Evolutionary conservation across 2,113 vertebrate species (phyloP), one percentile per base, ranked within the genome.

Genomic region (Pyxicephalus adspersus): DNA sequence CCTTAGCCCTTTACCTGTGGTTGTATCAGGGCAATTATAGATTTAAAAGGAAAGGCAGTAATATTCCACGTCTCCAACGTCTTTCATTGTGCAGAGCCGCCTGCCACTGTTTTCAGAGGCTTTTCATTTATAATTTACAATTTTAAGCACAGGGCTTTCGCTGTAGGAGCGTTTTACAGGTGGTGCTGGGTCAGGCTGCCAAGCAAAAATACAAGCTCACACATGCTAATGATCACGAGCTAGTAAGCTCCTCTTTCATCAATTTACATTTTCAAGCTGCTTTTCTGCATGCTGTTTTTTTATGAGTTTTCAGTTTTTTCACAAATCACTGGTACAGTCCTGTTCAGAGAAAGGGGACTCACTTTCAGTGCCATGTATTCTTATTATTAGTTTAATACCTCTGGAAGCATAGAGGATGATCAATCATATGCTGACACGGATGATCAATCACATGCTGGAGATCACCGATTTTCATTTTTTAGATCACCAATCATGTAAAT

Each of bases 111-210:
- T 85, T 67, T 83, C 80, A 81, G 77, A 57, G 66, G 79, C 83
- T 86, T 72, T 86, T 89, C 80, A 90, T 90, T 86, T 87, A 88
- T 90, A 90, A 90, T 90, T 88, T 87, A 90, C 20, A 57, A 76
- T 88, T 84, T 86, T 83, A 90, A 86, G 84, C 83, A 88, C 82
- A 83, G 83, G 71, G 83, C 83, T 85, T 84, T 86, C 86, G 78
- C 84, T 86, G 84, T 75, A 51, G 77, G 87, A 86, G 85, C 83
- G 68, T 86, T 87, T 89, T 84, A 83, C 84, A 90, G 88, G 86
- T 82, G 63, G 50, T 85, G 83, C 83, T 83, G 74, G 88, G 86
- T 89, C 86, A 88, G 78, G 76, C 83, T 88, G 85, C 77, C 87
- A 87, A 84, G 77, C 72, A 85, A 54, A 88, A 86, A 81, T 81